Conservation (phyloP, 2,797 vertebrate species). For the Danio choprae region DNA sequence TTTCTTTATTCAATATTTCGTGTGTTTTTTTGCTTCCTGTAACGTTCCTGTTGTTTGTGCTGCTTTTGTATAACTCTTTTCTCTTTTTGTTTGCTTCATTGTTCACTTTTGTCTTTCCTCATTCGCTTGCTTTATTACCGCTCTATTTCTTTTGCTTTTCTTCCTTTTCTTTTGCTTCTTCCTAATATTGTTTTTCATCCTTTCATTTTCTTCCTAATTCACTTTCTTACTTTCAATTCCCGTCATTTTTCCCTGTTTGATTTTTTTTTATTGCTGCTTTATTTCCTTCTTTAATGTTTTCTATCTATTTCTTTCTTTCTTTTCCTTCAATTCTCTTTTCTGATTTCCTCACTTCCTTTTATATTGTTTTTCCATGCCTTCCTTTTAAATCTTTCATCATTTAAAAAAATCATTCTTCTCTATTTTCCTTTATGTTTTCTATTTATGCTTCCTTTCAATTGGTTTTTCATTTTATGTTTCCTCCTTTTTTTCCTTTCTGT, state of each 20-base stretch:
- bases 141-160: not conserved
- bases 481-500: not conserved
- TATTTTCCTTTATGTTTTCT: not conserved
- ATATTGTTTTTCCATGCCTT: too few relatives aligned
- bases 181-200: not conserved
- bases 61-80: too few relatives aligned
- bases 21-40: too few relatives aligned
- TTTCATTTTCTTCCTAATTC: constrained; percentile 1
- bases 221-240: not conserved
- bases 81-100: too few relatives aligned
- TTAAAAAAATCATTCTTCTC: not conserved
- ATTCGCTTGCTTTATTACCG: not conserved
- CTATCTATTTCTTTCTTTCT: constrained; percentile 2
- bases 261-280: not conserved
- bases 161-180: constrained; percentile 3
- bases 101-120: not conserved
- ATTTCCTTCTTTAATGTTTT: not conserved
- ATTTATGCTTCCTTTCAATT: not conserved
- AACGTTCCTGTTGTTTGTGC: too few relatives aligned
- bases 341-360: too few relatives aligned
- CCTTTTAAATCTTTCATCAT: too few relatives aligned
- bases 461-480: not conserved
- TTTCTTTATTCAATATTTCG: too few relatives aligned
- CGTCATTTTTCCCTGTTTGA: not conserved
- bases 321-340: not conserved